Conservation (phyloP, 2,113 vertebrate genomes). For the Paedocypris sp. region DNA sequence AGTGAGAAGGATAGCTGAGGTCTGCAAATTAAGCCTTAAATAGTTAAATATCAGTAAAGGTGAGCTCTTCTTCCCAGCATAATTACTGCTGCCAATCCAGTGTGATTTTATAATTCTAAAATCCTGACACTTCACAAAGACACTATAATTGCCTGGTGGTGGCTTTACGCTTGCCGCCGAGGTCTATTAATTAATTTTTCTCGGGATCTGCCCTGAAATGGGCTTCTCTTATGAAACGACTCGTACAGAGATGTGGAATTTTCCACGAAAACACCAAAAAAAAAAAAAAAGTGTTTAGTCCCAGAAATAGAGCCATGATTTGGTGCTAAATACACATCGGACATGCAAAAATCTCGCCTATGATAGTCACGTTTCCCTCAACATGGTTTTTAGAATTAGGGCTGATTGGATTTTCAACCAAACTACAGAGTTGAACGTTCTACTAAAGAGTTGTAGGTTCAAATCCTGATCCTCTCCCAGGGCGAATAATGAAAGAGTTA, state of each 20-base stretch:
- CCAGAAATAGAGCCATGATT: constrained; percentile 45
- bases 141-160: constrained; percentile 65
- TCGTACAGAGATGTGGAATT: constrained; percentile 77
- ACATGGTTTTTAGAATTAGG: too few relatives aligned
- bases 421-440: too few relatives aligned
- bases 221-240: constrained; percentile 43
- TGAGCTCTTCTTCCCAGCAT: constrained; percentile 44
- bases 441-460: too few relatives aligned
- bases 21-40: constrained; percentile 39
- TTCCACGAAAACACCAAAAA: constrained; percentile 86
- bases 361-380: too few relatives aligned
- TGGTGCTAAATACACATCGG: constrained; percentile 48
- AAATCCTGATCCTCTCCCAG: too few relatives aligned
- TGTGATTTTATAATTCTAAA: constrained; percentile 61
- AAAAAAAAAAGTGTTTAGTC: constrained; percentile 48
- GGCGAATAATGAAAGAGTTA: too few relatives aligned
- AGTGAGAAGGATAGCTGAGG: constrained; percentile 15
- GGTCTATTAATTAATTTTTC: constrained; percentile 63
- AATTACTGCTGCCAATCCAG: constrained; percentile 57
- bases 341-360: constrained; percentile 45
- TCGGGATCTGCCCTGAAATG: constrained; percentile 52
- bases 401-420: too few relatives aligned
- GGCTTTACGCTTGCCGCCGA: constrained; percentile 57
- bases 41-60: constrained; percentile 47
- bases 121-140: constrained; percentile 73